A percentile compares a stretch with the other conserved stretches of the same genome.
Conservation (phyloP, 1,140 invertebrate genomes). For the fruit fly (Drosophila melanogaster) region Release_6_plus_ISO1_MT NT_037436.4:17414501-17415000, state of each 20-base stretch:
- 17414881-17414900: slow-evolving; percentile 45
- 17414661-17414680: slow-evolving; percentile 44
- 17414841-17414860: slow-evolving; percentile 51
- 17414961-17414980: background rate
- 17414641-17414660: slow-evolving; percentile 54
- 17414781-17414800: slow-evolving; percentile 73
- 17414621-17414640: slow-evolving; percentile 49
- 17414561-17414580: slow-evolving; percentile 39
- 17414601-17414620: slow-evolving; percentile 40
- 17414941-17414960: background rate
- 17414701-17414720: slow-evolving; percentile 4
- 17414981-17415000: slow-evolving; percentile 6
- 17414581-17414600: slow-evolving; percentile 72
- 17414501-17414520: slow-evolving; percentile 24
- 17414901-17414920: slow-evolving; percentile 28
- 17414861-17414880: slow-evolving; percentile 37
- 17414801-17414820: slow-evolving; percentile 24
- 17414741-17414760: slow-evolving; percentile 53
- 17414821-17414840: slow-evolving; percentile 46
- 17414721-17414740: slow-evolving; percentile 38
- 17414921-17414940: slow-evolving; percentile 29
- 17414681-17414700: slow-evolving; percentile 46
- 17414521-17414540: slow-evolving; percentile 1
- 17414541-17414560: slow-evolving; percentile 61
- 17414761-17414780: slow-evolving; percentile 77